Conservation (phyloP, 1,140 invertebrate species). For the Drosophila melanogaster region Release_6_plus_ISO1_MT NC_004354.4:13091001-13091500, state of each 20-base stretch:
- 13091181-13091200: conserved; percentile 32
- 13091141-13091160: conserved; percentile 26
- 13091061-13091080: no score
- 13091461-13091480: background rate
- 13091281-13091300: background rate
- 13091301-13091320: conserved; percentile 19
- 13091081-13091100: background rate
- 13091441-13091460: background rate
- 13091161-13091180: conserved; percentile 30
- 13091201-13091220: conserved; percentile 24
- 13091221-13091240: conserved; percentile 12
- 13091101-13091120: background rate
- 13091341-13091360: conserved; percentile 7
- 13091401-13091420: conserved; percentile 18
- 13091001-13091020: no score
- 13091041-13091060: no score
- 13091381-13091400: conserved; percentile 12
- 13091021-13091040: no score
- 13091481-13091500: conserved; percentile 65
- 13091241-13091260: conserved; percentile 14
- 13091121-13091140: background rate
- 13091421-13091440: conserved; percentile 5
- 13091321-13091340: conserved; percentile 78
- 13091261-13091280: conserved; percentile 11
- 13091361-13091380: conserved; percentile 3